These are phyloP conservation scores for Scartelaos histophorus DNA, from an alignment of 2,113 vertebrate species.

Conservation along the genomic window DNA sequence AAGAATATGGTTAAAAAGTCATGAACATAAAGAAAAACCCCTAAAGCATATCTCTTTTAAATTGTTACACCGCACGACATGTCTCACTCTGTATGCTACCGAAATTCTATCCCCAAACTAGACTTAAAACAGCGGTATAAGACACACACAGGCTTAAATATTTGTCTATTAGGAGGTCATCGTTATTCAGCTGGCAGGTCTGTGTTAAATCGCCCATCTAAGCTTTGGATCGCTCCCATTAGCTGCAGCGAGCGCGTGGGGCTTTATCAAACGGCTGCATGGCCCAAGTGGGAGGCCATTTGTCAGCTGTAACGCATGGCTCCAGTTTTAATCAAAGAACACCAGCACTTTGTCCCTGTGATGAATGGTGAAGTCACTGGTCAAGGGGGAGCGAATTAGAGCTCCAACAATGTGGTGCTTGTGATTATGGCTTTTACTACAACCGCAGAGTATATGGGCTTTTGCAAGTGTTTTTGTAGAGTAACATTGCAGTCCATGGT, in stretches of 20 bases:
- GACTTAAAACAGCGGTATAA: not conserved
- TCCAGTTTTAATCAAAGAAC: constrained; percentile 68
- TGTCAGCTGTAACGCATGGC: constrained; percentile 60
- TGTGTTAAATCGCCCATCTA: constrained; percentile 33
- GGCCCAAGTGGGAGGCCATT: constrained; percentile 63
- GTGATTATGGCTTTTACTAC: not conserved
- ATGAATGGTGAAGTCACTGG: constrained; percentile 44
- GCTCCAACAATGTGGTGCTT: constrained; percentile 5
- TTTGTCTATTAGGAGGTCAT: constrained; percentile 20
- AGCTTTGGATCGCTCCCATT: constrained; percentile 45
- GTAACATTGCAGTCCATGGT: not conserved
- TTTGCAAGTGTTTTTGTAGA: not conserved
- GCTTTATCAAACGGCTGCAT: constrained; percentile 48
- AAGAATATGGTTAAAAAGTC: too few relatives aligned
- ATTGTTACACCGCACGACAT: not conserved
- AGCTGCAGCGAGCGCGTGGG: constrained; percentile 33
- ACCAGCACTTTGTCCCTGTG: constrained; percentile 67
- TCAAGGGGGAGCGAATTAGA: constrained; percentile 16
- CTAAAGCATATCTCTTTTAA: not conserved
- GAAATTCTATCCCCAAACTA: not conserved
- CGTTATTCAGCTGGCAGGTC: constrained; percentile 39
- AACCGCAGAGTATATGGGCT: not conserved
- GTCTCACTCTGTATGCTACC: not conserved
- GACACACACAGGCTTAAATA: not conserved
- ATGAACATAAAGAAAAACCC: too few relatives aligned